These are phyloP conservation scores for Loriculus beryllinus DNA, from an alignment of 2,797 vertebrate genomes.

Conservation along the genomic window DNA sequence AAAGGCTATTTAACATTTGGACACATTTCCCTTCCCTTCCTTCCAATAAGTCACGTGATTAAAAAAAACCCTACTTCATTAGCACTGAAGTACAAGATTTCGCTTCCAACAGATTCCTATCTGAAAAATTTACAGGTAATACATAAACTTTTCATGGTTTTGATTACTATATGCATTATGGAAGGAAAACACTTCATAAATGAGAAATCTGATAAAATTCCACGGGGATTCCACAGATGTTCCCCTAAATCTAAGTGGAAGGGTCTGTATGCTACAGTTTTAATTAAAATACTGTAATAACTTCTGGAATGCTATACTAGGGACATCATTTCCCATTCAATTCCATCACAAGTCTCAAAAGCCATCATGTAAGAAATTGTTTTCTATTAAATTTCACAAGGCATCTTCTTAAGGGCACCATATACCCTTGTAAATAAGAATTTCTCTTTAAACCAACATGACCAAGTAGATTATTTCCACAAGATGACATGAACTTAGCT, in stretches of 20 bases:
- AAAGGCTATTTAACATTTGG: neutral
- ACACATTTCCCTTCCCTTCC: neutral
- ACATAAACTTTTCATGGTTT: neutral
- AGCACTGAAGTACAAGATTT: neutral
- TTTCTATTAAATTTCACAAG: neutral
- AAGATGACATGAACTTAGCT: neutral
- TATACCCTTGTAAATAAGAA: neutral
- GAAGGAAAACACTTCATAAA: conserved; percentile 1
- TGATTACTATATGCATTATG: neutral
- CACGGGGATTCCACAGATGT: neutral
- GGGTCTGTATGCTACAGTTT: neutral
- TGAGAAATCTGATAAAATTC: neutral
- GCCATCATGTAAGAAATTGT: neutral
- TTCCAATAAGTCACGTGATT: neutral
- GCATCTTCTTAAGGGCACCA: neutral
- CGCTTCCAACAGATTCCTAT: neutral
- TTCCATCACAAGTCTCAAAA: neutral
- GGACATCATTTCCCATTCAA: neutral
- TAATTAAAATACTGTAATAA: neutral
- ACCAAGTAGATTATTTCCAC: neutral
- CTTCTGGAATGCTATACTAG: neutral
- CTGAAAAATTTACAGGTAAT: neutral
- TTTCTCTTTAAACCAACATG: neutral
- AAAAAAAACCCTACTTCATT: neutral
- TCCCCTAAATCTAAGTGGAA: neutral